Evolutionary conservation across 2,888 invertebrate species (phyloP), one percentile per base, ranked within the genome.

Genomic region (Mesorhabditis belari): DNA sequence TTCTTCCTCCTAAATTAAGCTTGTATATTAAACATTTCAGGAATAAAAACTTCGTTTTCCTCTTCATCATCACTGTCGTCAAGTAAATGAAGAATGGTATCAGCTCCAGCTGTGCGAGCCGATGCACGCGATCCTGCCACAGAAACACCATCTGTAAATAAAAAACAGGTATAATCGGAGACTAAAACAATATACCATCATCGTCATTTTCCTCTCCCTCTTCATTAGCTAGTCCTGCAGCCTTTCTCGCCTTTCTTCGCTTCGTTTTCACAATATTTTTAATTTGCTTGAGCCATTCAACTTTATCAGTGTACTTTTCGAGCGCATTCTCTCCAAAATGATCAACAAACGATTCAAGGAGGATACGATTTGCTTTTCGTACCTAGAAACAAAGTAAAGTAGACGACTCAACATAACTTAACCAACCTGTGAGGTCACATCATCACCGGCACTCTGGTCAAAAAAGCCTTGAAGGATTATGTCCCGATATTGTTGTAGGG

Each of bases 281-380:
- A 60, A 77, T 65, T 55, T 74, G 71, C 55, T 75, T 77, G 17
- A 71, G 35, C 77, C 77, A 79, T 49, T 75, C 74, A 24, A 64
- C 58, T 53, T 69, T 69, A 5, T 61, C 66, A 1, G 65, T 71
- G 59, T 64, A 69, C 57, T 72, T 75, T 49, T 64, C 60, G 28
- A 77, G 62, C 23, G 71, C 66, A 49, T 73, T 69, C 5, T 63
- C 62, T 19, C 77, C 76, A 55, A 77, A 70, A 52, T 71, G 67
- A 29, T 77, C 77, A 35, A 79, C 71, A n/a, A 79, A 65, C 25
- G 71, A 70, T 49, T 75, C 77, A 19, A 79, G 64, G 25, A 79
- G 64, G 4, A 79, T 60, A 21, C 73, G 66, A 61, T 79, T 79
- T 4, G 79, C 78, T 54, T 76, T 75, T 17, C 77, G 67, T 23